phyloP scores from a whole-genome alignment of 2,888 invertebrate genomes.

The Drosophila cyrtoloma region DNA sequence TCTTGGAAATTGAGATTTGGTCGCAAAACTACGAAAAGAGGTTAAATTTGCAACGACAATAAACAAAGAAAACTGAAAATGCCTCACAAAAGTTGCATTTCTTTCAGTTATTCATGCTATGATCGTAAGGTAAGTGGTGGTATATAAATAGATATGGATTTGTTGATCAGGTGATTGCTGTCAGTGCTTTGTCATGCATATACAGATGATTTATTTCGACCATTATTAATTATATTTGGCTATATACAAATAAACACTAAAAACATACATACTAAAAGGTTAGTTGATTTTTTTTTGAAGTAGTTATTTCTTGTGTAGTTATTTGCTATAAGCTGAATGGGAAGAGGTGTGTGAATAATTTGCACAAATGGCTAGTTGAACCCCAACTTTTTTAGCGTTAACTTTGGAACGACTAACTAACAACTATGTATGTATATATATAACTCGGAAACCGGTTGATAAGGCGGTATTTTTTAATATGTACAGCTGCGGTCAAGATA shows the following conservation, averaged over 20 bases:
- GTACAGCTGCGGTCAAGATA: background rate
- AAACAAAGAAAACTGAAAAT: conserved; percentile 27
- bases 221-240: conserved; percentile 1
- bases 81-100: background rate
- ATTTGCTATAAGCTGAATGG: background rate
- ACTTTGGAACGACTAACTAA: background rate
- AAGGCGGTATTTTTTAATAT: background rate
- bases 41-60: conserved; percentile 5
- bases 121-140: background rate
- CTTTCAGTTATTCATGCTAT: background rate
- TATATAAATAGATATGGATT: background rate
- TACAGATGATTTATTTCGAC: background rate
- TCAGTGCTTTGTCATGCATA: background rate
- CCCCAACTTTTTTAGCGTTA: background rate
- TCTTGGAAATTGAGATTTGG: conserved; percentile 36
- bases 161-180: background rate
- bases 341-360: background rate
- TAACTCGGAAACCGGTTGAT: conserved; percentile 37
- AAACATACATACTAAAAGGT: background rate
- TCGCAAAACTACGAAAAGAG: background rate
- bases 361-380: background rate
- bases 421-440: background rate
- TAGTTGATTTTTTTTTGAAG: background rate
- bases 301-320: background rate
- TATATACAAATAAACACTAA: background rate